phyloP scores from a whole-genome alignment of 2,888 invertebrate species.

The Alcis repandata region DNA sequence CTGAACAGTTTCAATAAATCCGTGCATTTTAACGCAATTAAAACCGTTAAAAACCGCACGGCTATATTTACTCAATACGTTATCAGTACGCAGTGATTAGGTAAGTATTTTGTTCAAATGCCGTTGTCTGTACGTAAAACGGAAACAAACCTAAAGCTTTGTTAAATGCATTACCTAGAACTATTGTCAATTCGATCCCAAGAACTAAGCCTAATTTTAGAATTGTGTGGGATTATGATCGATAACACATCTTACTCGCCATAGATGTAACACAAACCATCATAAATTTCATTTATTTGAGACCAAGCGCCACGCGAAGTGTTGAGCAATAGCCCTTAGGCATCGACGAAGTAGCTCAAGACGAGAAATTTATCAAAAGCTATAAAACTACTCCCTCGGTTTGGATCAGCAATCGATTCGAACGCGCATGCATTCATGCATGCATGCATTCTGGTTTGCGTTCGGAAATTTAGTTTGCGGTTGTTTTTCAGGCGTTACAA shows the following conservation, averaged over 20 bases:
- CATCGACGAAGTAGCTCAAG: neutral
- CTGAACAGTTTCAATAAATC: too few relatives aligned
- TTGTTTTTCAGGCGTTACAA: too few relatives aligned
- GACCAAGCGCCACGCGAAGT: constrained; percentile 29
- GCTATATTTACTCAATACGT: too few relatives aligned
- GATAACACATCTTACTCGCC: constrained; percentile 26
- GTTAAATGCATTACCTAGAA: neutral
- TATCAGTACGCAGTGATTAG: too few relatives aligned
- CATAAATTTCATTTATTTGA: constrained; percentile 31
- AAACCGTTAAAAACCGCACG: too few relatives aligned
- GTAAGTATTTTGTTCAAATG: too few relatives aligned
- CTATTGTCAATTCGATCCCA: neutral
- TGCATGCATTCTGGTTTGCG: too few relatives aligned
- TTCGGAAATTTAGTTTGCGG: too few relatives aligned
- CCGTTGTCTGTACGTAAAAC: too few relatives aligned
- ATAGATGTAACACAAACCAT: constrained; percentile 30
- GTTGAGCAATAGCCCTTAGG: constrained; percentile 18
- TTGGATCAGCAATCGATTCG: too few relatives aligned
- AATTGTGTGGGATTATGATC: constrained; percentile 28
- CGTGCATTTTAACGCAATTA: neutral
- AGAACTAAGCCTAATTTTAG: constrained; percentile 15
- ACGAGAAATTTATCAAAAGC: neutral
- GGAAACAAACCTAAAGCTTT: too few relatives aligned
- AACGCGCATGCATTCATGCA: too few relatives aligned
- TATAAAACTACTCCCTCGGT: neutral